Evolutionary conservation across 2,113 vertebrate species (phyloP), one percentile per base, ranked within the genome.

Genomic region (Anguilla japonica): DNA sequence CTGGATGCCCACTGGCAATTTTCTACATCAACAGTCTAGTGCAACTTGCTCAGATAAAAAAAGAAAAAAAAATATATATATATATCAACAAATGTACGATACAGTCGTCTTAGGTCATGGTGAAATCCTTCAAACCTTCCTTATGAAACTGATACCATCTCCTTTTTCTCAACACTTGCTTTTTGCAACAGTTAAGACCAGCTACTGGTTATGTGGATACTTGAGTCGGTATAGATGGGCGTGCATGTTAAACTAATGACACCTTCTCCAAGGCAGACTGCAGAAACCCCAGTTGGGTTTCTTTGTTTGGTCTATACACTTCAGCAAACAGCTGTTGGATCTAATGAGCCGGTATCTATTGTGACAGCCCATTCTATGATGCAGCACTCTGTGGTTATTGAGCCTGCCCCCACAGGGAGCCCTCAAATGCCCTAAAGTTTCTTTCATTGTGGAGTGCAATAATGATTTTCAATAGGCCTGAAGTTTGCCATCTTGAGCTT

Each of bases 1-100:
- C n/a, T 75, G 71, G 9, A n/a, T 34, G 71, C 71, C 71, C 26
- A 75, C n/a, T 75, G 71, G 71, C 71, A 75, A 75, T 75, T 75
- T 75, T 75, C 71, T 75, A 75, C 71, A 75, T 75, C 71, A 75
- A 75, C 71, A 75, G 71, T 75, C n/a, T 7, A 34, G 71, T 75
- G 71, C 71, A 75, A 75, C 71, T 75, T 11, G 71, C 71, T 75
- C 71, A 75, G 71, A 75, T 75, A 75, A 75, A 29, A 75, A 53
- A 53, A 53, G 8, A 4, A 2, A 46, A 46, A 43, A 43, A 46
- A 46, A 46, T 8, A 46, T 34, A 34, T 34, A 34, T 34, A 34
- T 34, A 71, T 71, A 75, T 75, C 26, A 75, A 75, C 71, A 75
- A 34, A 75, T 75, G 34, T 34, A 75, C n/a, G 1, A 26, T 26